A percentile compares a stretch with the other conserved stretches of the same genome.
Conservation (phyloP, 2,888 invertebrate genomes). For the Clunio marinus region DNA sequence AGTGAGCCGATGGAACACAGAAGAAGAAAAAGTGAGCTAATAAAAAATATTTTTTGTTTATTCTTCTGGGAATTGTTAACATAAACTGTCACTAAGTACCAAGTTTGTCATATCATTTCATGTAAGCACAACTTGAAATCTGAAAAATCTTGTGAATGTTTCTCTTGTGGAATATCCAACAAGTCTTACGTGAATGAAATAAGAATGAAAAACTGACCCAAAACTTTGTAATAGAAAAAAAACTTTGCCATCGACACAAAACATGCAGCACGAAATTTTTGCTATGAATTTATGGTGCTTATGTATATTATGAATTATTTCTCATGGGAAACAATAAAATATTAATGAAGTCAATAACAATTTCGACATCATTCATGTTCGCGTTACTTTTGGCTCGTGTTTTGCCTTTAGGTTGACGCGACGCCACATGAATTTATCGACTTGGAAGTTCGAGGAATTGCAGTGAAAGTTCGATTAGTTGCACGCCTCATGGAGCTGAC, state of each 20-base stretch:
- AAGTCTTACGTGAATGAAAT: no score
- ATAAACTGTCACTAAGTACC: no score
- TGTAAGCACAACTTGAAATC: no score
- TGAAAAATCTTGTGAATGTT: no score
- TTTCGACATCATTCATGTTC: constrained; percentile 21
- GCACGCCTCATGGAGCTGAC: not conserved
- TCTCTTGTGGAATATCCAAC: no score
- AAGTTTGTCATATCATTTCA: no score
- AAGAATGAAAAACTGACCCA: not conserved
- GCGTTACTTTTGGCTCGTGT: constrained; percentile 16
- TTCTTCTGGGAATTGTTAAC: no score
- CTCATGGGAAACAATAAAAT: constrained; percentile 37
- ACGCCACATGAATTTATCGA: not conserved
- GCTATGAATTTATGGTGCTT: constrained; percentile 32
- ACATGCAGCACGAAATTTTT: not conserved
- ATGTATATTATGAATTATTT: constrained; percentile 38
- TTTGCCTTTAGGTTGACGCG: not conserved
- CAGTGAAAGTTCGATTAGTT: not conserved
- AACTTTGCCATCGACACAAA: not conserved
- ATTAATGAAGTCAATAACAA: constrained; percentile 35
- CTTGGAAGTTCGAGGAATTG: not conserved
- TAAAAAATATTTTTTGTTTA: no score
- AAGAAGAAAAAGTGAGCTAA: no score
- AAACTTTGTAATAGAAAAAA: not conserved
- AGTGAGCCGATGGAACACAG: no score